phyloP scores from a whole-genome alignment of 2,113 vertebrate genomes.

The Sciurus niger region DNA sequence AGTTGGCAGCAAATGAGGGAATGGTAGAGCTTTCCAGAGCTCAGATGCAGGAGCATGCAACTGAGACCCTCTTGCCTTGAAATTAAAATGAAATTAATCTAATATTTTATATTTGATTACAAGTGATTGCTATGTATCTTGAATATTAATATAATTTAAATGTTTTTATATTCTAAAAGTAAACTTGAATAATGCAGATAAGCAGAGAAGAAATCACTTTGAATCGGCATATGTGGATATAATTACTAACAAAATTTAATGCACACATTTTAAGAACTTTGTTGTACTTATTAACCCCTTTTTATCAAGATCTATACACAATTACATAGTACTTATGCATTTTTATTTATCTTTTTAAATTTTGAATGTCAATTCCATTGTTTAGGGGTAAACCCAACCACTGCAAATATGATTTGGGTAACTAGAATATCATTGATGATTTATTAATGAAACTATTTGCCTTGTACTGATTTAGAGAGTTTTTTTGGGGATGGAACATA shows the following conservation, averaged over 20 bases:
- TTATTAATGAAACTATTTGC: slow-evolving; percentile 10
- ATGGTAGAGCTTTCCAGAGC: background rate
- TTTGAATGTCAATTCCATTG: background rate
- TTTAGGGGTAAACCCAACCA: background rate
- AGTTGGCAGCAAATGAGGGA: background rate
- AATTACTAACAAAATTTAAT: background rate
- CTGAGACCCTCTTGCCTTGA: background rate
- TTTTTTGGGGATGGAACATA: background rate
- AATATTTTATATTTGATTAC: background rate
- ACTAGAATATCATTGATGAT: background rate
- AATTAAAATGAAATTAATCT: background rate
- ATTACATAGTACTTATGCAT: background rate
- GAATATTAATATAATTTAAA: background rate
- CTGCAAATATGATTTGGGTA: background rate
- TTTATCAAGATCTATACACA: background rate
- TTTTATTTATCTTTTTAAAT: background rate
- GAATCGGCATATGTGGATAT: background rate
- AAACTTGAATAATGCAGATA: background rate
- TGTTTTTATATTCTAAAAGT: background rate
- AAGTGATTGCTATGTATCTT: background rate
- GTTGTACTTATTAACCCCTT: background rate
- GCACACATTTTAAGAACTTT: background rate
- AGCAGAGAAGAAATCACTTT: background rate
- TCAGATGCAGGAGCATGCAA: background rate
- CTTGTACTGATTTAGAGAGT: background rate